Evolutionary conservation across 2,113 vertebrate species (phyloP), one percentile per base, ranked within the genome.

Genomic region (Chloebia gouldiae): DNA sequence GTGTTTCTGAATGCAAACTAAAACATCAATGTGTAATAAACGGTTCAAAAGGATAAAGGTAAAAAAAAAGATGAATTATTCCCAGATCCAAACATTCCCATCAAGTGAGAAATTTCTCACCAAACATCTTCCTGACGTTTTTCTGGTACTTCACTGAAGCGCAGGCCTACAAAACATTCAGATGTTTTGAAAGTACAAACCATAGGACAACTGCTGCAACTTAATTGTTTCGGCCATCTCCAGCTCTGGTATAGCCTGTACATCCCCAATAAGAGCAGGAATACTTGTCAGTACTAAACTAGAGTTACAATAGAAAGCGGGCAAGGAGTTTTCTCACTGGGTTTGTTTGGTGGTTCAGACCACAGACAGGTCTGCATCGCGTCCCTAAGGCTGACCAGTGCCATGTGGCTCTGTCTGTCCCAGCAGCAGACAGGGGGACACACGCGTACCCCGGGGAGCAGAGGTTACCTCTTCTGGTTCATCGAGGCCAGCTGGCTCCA

Each of bases 401-500:
- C 59, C 75, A 7, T 0, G 3, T 2, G 70, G 28, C 61, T 8
- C 65, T 33, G 8, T 15, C 47, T n/a, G 11, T 13, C 81, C 9
- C 28, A 50, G 9, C 44, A 22, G 13, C 1, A 13, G 4, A 30
- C 39, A 40, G 1, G 42, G 63, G 42, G 63, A 65, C 88, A 79
- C 42, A 12, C 2, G 5, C 18, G 73, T 6, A 37, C 11, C 44
- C 33, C 42, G 19, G 64, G 11, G 80, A 73, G 44, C 30, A 45
- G 35, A 23, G 37, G 88, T 97, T 98, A 99, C 99, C 99, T 99
- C 96, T 99, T 99, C 97, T 99, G 99, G 98, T 99, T 99, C 97
- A 99, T 98, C 2, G 99, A 98, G 6, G 99, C 98, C 92, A 99
- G 97, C 75, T 98, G 98, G 89, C 97, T 98, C 99, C 99, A 99